Evolutionary conservation across 2,888 invertebrate genomes (phyloP), one percentile per base, ranked within the genome.

Genomic region (Drosophila diplacantha): DNA sequence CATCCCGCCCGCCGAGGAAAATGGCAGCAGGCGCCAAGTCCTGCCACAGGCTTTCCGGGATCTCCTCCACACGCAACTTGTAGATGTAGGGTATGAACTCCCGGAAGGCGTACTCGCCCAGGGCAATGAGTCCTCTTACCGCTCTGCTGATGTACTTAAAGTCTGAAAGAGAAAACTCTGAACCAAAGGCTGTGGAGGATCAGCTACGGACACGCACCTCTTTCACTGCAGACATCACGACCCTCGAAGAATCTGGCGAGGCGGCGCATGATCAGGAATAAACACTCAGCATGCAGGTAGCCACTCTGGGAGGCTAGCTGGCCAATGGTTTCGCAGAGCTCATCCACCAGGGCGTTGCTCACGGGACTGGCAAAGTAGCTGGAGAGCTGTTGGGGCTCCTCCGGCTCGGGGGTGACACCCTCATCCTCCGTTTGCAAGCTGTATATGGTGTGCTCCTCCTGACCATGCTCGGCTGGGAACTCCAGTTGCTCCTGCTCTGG

Each of bases 41-140:
- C 35, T 75, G 74, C 72, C 84, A 81, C 5, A 88, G 58, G 20
- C 73, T 79, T 6, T 86, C 86, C 0, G 88, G 86, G 18, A 86
- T 69, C 18, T 77, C 65, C 3, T 77, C 67, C 1, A 74, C 72
- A 32, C 86, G 80, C 11, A 88, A 68, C 61, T 87, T 85, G 56
- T 86, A 83, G 22, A 87, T 80, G 46, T 81, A 89, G 1, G 87
- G 85, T 61, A 87, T 86, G 47, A 89, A 84, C 66, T 89, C 88
- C 0, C 89, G 75, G 43, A 87, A 87, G 2, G 88, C 88, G 50
- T 83, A 86, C 59, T 88, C 88, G 0, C 89, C 88, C 16, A 89
- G 31, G 3, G 85, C 79, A 24, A 86, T 80, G 0, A 89, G 72
- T 11, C 86, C 87, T 1, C 86, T 78, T 8, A 86, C 60, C 5